Conservation (phyloP, 23 tunicate species). For the Oikopleura dioica region DNA sequence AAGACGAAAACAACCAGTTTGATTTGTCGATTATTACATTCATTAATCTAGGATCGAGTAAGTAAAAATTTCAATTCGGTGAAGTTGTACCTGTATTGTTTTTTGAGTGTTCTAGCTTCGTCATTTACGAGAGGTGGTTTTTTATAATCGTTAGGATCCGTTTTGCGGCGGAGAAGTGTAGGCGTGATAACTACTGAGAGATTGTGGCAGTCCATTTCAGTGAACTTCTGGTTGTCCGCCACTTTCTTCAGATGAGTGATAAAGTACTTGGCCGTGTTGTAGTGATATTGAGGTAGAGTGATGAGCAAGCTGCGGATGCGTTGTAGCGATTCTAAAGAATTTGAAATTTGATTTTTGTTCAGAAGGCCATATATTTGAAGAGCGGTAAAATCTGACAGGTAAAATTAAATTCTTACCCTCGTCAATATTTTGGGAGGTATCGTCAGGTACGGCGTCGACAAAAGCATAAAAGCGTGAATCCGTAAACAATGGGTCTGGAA, state of each 20-base stretch:
- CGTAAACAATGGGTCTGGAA: neutral
- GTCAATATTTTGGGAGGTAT: too few species aligned
- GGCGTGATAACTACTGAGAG: neutral
- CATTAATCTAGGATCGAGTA: too few species aligned
- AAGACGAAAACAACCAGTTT: neutral
- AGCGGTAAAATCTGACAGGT: too few species aligned
- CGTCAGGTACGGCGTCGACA: too few species aligned
- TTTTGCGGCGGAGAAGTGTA: neutral
- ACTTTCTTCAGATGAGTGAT: neutral
- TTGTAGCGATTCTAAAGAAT: neutral
- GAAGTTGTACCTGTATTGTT: conserved; percentile 12
- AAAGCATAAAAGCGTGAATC: too few species aligned
- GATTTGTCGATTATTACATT: neutral
- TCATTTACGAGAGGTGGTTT: too few species aligned
- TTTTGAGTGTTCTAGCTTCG: neutral
- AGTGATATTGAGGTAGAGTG: conserved; percentile 10
- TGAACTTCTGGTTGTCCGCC: neutral
- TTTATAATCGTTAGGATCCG: conserved; percentile 2
- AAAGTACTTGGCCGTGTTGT: conserved; percentile 4
- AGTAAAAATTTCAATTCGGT: too few species aligned
- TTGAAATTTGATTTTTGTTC: too few species aligned
- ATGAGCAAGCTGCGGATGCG: neutral
- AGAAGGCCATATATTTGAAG: too few species aligned
- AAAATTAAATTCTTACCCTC: too few species aligned
- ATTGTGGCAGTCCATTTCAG: conserved; percentile 5